A percentile compares a stretch with the other conserved stretches of the same genome.
Conservation (phyloP, 2,113 vertebrate genomes). For the Tauraco erythrolophus region DNA sequence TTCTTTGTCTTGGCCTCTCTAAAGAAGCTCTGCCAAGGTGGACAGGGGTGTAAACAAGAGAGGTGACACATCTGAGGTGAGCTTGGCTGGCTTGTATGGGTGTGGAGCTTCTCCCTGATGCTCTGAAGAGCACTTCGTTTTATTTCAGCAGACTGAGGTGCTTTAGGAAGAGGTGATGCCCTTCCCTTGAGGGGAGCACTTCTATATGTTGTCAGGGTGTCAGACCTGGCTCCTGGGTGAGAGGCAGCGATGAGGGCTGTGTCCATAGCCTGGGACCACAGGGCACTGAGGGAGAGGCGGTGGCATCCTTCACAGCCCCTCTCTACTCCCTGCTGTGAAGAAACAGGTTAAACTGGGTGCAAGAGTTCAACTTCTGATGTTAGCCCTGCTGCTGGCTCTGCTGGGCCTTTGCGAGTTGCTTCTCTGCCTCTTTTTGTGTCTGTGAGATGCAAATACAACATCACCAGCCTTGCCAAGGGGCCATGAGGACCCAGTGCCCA, state of each 20-base stretch:
- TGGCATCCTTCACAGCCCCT: not conserved
- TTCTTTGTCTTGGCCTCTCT: not conserved
- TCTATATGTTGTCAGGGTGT: not conserved
- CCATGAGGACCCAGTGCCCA: rapidly evolving
- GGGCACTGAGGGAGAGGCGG: not conserved
- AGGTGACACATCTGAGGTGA: not conserved
- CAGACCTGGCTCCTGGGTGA: not conserved
- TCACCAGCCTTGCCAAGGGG: rapidly evolving
- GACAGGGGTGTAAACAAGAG: not conserved
- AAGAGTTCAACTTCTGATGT: not conserved
- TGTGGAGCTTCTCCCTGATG: not conserved
- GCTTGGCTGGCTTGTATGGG: not conserved
- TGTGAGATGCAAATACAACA: not conserved
- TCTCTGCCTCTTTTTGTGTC: not conserved
- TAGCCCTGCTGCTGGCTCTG: not conserved
- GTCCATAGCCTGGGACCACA: not conserved
- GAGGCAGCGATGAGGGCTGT: not conserved
- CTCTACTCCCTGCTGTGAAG: not conserved
- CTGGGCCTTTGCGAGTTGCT: not conserved
- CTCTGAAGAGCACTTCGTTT: rapidly evolving
- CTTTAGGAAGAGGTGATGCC: not conserved
- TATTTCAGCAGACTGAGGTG: not conserved
- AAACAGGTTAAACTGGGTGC: not conserved
- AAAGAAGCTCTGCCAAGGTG: not conserved
- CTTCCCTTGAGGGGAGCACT: not conserved